These are phyloP conservation scores for Simalia tracyae DNA, from an alignment of 2,797 vertebrate genomes.

Conservation along the genomic window DNA sequence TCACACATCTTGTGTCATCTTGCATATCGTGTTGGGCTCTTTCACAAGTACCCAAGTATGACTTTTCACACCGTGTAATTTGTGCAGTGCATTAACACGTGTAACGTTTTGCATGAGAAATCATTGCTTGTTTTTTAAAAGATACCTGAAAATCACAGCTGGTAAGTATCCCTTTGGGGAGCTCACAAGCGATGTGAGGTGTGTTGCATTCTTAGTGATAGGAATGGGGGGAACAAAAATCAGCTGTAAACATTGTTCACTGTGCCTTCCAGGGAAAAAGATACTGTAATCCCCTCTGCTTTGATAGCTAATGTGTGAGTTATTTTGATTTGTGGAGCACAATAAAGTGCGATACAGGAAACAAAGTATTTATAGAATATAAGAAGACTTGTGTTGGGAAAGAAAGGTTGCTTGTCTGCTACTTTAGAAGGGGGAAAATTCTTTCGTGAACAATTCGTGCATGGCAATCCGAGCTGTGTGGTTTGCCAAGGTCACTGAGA, in stretches of 20 bases:
- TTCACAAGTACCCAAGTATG: not conserved
- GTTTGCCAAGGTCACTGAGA: conserved; percentile 32
- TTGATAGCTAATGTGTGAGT: not conserved
- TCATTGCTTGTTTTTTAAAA: not conserved
- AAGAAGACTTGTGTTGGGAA: conserved; percentile 13
- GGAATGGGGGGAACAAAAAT: not conserved
- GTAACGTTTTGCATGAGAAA: not conserved
- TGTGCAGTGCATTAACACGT: not conserved
- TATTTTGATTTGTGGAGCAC: conserved; percentile 21
- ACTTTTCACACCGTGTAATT: not conserved
- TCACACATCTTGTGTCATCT: not conserved
- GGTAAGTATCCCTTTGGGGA: not conserved
- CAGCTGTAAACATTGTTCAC: not conserved
- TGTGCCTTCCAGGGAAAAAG: not conserved
- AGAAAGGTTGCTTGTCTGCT: conserved; percentile 16
- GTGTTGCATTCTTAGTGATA: too few species aligned
- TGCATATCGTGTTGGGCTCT: not conserved
- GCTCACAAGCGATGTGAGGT: not conserved
- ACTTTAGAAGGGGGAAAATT: not conserved
- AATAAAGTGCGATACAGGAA: conserved; percentile 12
- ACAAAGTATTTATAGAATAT: not conserved
- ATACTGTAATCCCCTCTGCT: not conserved
- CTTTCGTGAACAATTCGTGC: conserved; percentile 8
- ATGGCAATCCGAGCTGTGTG: conserved; percentile 14
- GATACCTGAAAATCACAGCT: not conserved